Base-by-base conservation (phyloP, 1,140 invertebrate genomes). In the Prorops nasuta region DNA sequence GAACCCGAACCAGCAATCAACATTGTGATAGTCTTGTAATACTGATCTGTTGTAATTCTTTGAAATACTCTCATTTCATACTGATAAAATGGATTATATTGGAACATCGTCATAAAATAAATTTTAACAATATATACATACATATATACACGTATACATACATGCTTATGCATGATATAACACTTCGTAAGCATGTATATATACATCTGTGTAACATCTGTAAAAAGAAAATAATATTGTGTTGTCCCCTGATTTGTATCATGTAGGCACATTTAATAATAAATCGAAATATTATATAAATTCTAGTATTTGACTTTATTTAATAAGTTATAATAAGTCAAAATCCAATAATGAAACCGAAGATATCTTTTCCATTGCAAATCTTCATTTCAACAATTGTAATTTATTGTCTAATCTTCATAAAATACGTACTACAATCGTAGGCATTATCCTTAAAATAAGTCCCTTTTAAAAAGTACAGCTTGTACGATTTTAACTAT, bases 191-290 rank as follows among this genome's bases (percentile, higher is more conserved):
- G 43, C 34, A 48, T 49, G 51, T 36, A 28, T 31, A 50, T 49
- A 38, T 31, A 63, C 44, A 51, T 66, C 71, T 74, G 69, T 72
- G 71, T 49, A 67, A 67, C 60, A 60, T 54, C n/a, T 67, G 71
- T 67, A 63, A 57, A 65, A 47, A 50, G 37, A 57, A 60, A 62
- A 66, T 46, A 55, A 69, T 60, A 69, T 71, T 73, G 66, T 71
- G 67, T 69, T 74, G 60, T 73, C 61, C 62, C 57, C 55, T 72
- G 49, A 65, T 73, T 75, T 73, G 66, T 76, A 73, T 73, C 63
- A 58, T 64, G 68, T 74, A 76, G 72, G 54, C 64, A 74, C 62
- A 60, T 71, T 76, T 69, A 75, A 72, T 72, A 75, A 76, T 74
- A 74, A 76, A 75, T 70, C 49, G 60, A 71, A 76, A 70, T 67